phyloP scores from a whole-genome alignment of 92 coral and sea anemone genomes.

The Chrysogorgia sp. region DNA sequence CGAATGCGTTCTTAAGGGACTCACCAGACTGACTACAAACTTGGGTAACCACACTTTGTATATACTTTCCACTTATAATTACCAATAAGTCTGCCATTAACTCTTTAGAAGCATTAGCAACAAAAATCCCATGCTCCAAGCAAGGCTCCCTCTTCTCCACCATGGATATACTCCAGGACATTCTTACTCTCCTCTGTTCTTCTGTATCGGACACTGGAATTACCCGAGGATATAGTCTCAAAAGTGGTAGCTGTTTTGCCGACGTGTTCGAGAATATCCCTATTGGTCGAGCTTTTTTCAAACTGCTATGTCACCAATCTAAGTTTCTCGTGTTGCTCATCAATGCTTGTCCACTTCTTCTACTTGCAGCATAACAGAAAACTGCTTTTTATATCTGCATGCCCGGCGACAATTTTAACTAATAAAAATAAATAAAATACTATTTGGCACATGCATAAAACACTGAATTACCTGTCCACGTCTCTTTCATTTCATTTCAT shows the following conservation, averaged over 20 bases:
- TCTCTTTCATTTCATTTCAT: too few relatives aligned
- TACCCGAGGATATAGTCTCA: neutral
- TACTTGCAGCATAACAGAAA: too few relatives aligned
- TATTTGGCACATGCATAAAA: too few relatives aligned
- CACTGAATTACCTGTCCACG: too few relatives aligned
- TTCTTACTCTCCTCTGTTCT: conserved; percentile 55
- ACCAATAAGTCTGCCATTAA: conserved; percentile 42
- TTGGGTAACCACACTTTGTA: conserved; percentile 52
- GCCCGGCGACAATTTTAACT: too few relatives aligned
- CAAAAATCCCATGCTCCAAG: conserved; percentile 74
- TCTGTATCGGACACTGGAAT: conserved; percentile 6
- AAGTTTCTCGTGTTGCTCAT: neutral
- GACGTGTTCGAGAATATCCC: conserved; percentile 14
- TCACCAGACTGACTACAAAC: conserved; percentile 51
- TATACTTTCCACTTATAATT: conserved; percentile 56
- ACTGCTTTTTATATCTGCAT: too few relatives aligned
- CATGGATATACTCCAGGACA: conserved; percentile 58
- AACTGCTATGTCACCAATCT: neutral
- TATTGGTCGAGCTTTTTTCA: neutral
- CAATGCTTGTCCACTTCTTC: too few relatives aligned
- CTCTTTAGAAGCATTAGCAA: conserved; percentile 47
- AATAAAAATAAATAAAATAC: too few relatives aligned
- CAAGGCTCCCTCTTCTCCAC: conserved; percentile 61
- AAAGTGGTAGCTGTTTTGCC: conserved; percentile 13
- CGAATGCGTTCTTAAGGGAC: conserved; percentile 42